Evolutionary conservation across 1,140 invertebrate genomes (phyloP).

Genomic region (Drosophila trapezifrons): DNA sequence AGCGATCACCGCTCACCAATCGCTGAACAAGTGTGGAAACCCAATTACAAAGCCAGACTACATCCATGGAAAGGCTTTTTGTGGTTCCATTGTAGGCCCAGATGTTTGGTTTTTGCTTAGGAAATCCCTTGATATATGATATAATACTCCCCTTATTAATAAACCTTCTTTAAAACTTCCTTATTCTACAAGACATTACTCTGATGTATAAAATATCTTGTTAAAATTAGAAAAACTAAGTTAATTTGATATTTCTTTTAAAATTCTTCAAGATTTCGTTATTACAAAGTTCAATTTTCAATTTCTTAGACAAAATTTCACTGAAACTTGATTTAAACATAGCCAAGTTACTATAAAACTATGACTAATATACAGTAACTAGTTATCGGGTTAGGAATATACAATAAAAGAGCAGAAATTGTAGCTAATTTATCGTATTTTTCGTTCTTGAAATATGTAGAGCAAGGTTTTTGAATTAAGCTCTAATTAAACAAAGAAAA

Average conservation of each 20-base stretch:
- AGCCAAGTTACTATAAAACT: background rate
- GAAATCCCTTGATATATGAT: background rate
- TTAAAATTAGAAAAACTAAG: too few relatives aligned
- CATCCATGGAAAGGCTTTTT: too few relatives aligned
- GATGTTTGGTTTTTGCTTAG: background rate
- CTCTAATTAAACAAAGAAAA: background rate
- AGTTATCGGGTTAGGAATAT: background rate
- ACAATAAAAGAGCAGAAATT: background rate
- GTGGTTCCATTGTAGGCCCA: too few relatives aligned
- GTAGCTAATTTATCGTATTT: background rate
- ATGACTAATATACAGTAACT: background rate
- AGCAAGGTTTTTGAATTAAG: background rate
- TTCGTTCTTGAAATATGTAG: conserved; percentile 7
- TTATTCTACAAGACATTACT: too few relatives aligned
- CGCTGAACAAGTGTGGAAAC: conserved; percentile 10
- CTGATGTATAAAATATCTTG: too few relatives aligned
- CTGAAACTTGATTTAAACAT: background rate
- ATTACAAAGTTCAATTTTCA: background rate
- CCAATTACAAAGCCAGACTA: too few relatives aligned
- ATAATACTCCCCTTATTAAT: too few relatives aligned
- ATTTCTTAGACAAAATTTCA: too few relatives aligned
- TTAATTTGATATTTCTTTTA: too few relatives aligned
- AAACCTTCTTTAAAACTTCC: too few relatives aligned
- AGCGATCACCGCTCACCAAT: background rate
- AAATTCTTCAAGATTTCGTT: too few relatives aligned